A percentile compares a stretch with the other conserved stretches of the same genome.
These are phyloP conservation scores for Agrochola lychnidis DNA, from an alignment of 2,888 invertebrate species.

Conservation along the genomic window DNA sequence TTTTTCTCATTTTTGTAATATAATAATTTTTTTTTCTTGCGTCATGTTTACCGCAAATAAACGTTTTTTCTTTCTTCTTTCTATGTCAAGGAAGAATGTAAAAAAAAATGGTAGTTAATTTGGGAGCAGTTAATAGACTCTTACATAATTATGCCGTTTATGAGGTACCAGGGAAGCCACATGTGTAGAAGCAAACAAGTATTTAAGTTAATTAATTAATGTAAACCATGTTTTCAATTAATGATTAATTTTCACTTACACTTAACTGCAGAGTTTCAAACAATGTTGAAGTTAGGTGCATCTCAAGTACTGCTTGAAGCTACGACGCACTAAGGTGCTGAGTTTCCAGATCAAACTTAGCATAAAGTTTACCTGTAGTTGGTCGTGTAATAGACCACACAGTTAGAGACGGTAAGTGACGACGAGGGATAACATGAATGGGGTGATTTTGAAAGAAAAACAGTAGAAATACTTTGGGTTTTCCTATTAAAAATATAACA, in stretches of 20 bases:
- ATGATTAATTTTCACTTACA: slow-evolving; percentile 50
- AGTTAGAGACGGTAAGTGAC: slow-evolving; percentile 32
- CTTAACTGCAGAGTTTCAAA: slow-evolving; percentile 29
- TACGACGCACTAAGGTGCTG: slow-evolving; percentile 44
- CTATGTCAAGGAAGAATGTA: too few relatives aligned
- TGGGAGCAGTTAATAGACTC: too few relatives aligned
- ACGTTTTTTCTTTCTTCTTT: too few relatives aligned
- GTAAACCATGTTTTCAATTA: slow-evolving; percentile 33
- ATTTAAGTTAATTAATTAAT: slow-evolving; percentile 15
- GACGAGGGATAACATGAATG: slow-evolving; percentile 8
- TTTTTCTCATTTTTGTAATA: too few relatives aligned
- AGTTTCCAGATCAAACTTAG: slow-evolving; percentile 57
- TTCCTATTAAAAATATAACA: neutral
- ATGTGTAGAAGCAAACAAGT: neutral
- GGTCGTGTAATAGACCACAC: slow-evolving; percentile 55
- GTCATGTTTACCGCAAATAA: too few relatives aligned
- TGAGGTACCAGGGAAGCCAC: too few relatives aligned
- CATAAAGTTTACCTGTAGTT: slow-evolving; percentile 45
- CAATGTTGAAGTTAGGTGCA: slow-evolving; percentile 49
- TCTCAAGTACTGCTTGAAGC: slow-evolving; percentile 48
- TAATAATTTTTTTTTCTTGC: too few relatives aligned
- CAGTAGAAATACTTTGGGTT: neutral
- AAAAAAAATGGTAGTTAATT: too few relatives aligned
- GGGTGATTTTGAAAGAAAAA: neutral
- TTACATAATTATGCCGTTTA: too few relatives aligned